A percentile compares a stretch with the other conserved stretches of the same genome.
Evolutionary conservation across 2,113 vertebrate species (phyloP).

Genomic region (Oxygymnocypris stewartii): DNA sequence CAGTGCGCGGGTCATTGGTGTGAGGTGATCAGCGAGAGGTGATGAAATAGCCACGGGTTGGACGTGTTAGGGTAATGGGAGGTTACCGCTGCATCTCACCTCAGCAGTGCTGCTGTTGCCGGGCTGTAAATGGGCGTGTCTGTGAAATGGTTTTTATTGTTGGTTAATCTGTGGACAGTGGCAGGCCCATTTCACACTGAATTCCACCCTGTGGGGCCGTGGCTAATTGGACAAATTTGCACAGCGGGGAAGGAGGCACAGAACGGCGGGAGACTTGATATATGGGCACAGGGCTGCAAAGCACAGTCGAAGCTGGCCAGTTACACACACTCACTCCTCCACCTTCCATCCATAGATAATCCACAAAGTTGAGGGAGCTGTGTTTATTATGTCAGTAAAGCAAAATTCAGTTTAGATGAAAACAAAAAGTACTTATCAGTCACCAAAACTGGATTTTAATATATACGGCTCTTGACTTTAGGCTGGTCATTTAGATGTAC

Average conservation of each 20-base stretch:
- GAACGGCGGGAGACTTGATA: constrained; percentile 81
- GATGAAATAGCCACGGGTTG: constrained; percentile 71
- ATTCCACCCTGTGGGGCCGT: constrained; percentile 86
- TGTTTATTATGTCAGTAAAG: background rate
- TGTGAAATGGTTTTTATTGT: constrained; percentile 80
- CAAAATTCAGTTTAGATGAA: background rate
- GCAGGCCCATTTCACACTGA: constrained; percentile 85
- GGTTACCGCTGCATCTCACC: constrained; percentile 54
- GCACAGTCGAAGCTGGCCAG: constrained; percentile 23
- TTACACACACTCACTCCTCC: constrained; percentile 31
- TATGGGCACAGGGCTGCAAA: constrained; percentile 70
- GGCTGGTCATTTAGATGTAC: background rate
- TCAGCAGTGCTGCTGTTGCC: constrained; percentile 66
- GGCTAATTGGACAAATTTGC: constrained; percentile 99
- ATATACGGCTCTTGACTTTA: background rate
- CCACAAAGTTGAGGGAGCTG: background rate
- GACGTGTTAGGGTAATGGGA: constrained; percentile 33
- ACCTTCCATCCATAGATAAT: constrained; percentile 14
- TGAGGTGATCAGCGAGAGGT: constrained; percentile 74
- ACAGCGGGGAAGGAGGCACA: constrained; percentile 86
- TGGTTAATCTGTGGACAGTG: constrained; percentile 81
- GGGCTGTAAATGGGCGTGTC: constrained; percentile 72
- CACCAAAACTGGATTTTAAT: background rate
- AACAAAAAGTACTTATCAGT: background rate
- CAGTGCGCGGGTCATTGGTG: constrained; percentile 68